Evolutionary conservation across 2,888 invertebrate genomes (phyloP), one percentile per base, ranked within the genome.

Genomic region (Dyspetes luteomarginatus): DNA sequence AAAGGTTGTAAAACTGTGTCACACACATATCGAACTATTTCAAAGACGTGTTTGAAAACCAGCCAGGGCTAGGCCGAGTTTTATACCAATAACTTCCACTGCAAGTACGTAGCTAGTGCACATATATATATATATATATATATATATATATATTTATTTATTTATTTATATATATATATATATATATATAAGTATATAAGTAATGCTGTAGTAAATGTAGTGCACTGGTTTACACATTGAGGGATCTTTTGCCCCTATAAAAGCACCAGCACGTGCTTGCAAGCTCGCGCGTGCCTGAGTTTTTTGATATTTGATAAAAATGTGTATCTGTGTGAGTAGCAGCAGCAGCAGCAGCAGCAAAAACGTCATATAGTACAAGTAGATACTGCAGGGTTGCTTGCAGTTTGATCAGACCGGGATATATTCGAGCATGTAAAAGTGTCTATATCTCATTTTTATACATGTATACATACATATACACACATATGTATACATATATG

Each of bases 241-340:
- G 36, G 41, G 60, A 19, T 55, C 30, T 36, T 79, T 55, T 48
- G 17, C 26, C 69, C 30, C 30, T 55, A 17, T 45, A 26, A 64
- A 64, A 60, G 50, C 67, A 50, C 17, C 12, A 56, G 76, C 76
- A 69, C 79, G 75, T 71, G 79, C 71, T 60, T n/a, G n/a, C 71
- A 60, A 67, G 50, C 64, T 71, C 71, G 43, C 74, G 65, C 79
- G 71, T 80, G 75, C 60, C 75, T 64, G 71, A 75, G 65, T 80
- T 80, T 75, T 75, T 79, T 62, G 30, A 45, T 24, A 52, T 55
- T 26, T 24, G n/a, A 28, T 36, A 62, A 62, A 55, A 26, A 48
- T 52, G 19, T 48, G 3, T 41, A 24, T 55, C 43, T 43, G 43
- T 5, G 15, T 43, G 65, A n/a, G n/a, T n/a, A n/a, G n/a, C n/a